These are phyloP conservation scores for Microcebus lehilahytsara DNA, from an alignment of 2,113 vertebrate genomes.

Conservation along the genomic window DNA sequence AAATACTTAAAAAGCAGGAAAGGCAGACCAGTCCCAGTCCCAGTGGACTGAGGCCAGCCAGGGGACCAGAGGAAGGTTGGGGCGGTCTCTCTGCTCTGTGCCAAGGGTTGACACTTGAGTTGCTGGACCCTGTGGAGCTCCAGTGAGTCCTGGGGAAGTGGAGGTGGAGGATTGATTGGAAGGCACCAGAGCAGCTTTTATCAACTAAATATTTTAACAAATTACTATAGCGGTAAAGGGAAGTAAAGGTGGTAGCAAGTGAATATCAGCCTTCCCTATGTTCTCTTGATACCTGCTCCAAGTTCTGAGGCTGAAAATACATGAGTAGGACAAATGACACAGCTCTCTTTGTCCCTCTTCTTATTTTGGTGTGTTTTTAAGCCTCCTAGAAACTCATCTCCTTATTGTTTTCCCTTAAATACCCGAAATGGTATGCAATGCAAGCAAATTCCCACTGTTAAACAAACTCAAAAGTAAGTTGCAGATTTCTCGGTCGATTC, in stretches of 20 bases:
- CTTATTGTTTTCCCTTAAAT: slow-evolving; percentile 22
- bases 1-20: neutral
- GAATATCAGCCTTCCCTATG: neutral
- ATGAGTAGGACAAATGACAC: neutral
- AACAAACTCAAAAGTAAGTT: neutral
- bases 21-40: neutral
- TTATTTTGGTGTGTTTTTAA: neutral
- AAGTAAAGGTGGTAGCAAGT: neutral
- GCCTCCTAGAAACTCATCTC: neutral
- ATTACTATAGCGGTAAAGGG: neutral
- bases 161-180: no score
- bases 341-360: neutral
- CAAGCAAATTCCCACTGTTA: neutral
- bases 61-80: no score
- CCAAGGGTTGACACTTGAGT: neutral
- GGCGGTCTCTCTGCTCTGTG: neutral
- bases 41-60: neutral
- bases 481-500: slow-evolving; percentile 38
- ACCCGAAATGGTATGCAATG: neutral
- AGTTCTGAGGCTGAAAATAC: neutral
- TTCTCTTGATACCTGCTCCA: neutral
- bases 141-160: neutral
- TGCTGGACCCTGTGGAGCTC: neutral
- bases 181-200: neutral
- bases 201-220: neutral